Percentiles rank a stretch among this genome's conserved stretches.
Evolutionary conservation across 2,113 vertebrate species (phyloP).

Genomic region (Phaetusa simplex): DNA sequence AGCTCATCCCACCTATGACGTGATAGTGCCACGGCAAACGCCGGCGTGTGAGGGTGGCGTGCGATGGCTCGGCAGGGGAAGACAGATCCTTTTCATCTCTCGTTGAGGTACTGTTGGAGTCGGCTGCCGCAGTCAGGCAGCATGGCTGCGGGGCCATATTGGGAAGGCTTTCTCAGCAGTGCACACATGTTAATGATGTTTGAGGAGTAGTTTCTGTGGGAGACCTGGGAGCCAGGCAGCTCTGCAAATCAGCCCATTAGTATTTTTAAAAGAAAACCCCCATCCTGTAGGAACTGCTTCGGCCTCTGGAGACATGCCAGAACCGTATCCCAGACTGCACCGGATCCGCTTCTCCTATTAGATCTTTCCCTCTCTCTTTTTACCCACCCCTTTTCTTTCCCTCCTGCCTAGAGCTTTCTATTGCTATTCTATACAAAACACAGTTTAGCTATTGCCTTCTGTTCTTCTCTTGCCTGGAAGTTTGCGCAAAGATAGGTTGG

Average conservation of each 20-base stretch:
- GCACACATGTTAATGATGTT: constrained; percentile 31
- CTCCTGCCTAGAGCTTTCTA: constrained; percentile 3
- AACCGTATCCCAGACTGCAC: not conserved
- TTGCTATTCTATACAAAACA: not conserved
- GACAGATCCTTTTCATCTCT: not conserved
- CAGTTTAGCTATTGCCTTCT: not conserved
- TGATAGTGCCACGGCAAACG: accelerated
- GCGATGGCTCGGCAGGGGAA: not conserved
- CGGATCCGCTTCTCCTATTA: not conserved
- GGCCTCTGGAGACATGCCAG: not conserved
- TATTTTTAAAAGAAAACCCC: constrained; percentile 47
- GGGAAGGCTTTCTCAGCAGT: constrained; percentile 16
- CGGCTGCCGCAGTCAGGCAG: not conserved
- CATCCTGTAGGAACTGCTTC: constrained; percentile 6
- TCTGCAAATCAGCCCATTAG: constrained; percentile 36
- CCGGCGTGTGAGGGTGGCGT: accelerated
- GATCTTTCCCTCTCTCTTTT: constrained; percentile 17
- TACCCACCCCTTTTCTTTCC: not conserved
- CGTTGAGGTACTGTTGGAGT: accelerated
- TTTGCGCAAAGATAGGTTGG: not conserved
- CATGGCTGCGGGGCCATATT: not conserved
- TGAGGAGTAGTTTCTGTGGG: constrained; percentile 24
- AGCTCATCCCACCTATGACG: accelerated
- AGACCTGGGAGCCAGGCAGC: constrained; percentile 8
- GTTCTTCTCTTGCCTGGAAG: not conserved